Evolutionary conservation across 2,113 vertebrate species (phyloP), one percentile per base, ranked within the genome.

Genomic region (Motacilla tschutschensis): DNA sequence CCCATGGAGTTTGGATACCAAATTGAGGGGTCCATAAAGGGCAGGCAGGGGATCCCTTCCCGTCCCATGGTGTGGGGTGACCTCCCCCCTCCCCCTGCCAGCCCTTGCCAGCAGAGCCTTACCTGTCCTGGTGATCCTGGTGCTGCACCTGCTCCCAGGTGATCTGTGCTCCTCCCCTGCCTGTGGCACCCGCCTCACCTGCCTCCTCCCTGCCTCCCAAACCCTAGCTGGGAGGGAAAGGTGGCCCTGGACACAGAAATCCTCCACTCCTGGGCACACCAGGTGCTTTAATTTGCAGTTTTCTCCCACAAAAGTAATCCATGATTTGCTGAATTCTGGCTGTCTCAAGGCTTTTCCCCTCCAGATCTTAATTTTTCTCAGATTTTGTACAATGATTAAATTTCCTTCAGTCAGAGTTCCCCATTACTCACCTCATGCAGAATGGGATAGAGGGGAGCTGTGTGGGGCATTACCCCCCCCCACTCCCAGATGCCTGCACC

Each of bases 151-250:
- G 85, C 3, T 15, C n/a, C 77, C 92, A 86, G 84, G 81, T 81
- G 63, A 64, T 17, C 71, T 3, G 8, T 22, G 90, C 94, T 93
- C 94, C 94, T 87, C 94, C 93, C 89, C 92, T 79, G 71, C 80
- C 76, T 8, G 21, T 36, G 60, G 60, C 36, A 36, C 83, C 57
- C 1, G 50, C 80, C 72, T 69, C 84, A 10, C 50, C 31, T 3
- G 46, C 71, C 67, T 73, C 84, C 84, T 83, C 55, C 87, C 79
- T 33, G 46, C 55, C 74, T 17, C 44, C n/a, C 14, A 13, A 44
- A 33, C 16, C 31, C 48, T 12, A 4, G 31, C 55, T 4, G 0
- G 12, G 26, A 20, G 24, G 44, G 19, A 51, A 35, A 48, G 15
- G 28, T 17, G 17, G 38, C 35, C 44, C 36, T 12, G 22, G 24